Conservation (phyloP, 2,888 invertebrate species). For the Pherbina coryleti region DNA sequence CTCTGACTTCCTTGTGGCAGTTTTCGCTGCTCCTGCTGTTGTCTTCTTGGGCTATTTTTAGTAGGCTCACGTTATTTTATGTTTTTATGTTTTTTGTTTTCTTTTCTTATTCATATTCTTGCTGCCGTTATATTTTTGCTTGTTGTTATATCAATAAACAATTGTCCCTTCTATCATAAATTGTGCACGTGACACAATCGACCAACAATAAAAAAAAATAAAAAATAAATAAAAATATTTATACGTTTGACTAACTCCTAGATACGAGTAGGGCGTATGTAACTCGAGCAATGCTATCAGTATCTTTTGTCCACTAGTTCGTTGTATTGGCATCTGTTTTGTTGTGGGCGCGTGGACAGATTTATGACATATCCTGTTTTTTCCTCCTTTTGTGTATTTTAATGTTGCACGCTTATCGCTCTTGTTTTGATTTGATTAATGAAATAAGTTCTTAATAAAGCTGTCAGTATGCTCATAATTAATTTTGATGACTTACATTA, state of each 20-base stretch:
- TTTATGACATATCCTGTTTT: neutral
- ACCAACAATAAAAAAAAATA: too few species aligned
- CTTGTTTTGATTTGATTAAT: conserved; percentile 7
- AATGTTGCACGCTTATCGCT: neutral
- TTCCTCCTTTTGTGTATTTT: neutral
- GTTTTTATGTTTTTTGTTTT: neutral
- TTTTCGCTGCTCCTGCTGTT: neutral
- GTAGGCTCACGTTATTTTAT: neutral
- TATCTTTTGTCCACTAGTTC: too few species aligned
- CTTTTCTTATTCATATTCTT: neutral
- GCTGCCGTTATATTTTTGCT: neutral
- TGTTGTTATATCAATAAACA: neutral
- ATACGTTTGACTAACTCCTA: neutral
- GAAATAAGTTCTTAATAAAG: conserved; percentile 1
- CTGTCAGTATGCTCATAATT: neutral
- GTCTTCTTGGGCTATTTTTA: neutral
- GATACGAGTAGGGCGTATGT: neutral
- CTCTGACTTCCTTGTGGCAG: neutral
- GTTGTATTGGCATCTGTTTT: too few species aligned
- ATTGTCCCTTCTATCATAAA: neutral
- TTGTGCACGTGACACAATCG: neutral
- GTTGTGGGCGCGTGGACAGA: neutral
- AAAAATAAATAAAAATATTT: too few species aligned
- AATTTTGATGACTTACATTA: too few species aligned
- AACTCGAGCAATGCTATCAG: too few species aligned